Evolutionary conservation across 2,888 invertebrate species (phyloP), one percentile per base, ranked within the genome.

Genomic region (Morpho helenor): DNA sequence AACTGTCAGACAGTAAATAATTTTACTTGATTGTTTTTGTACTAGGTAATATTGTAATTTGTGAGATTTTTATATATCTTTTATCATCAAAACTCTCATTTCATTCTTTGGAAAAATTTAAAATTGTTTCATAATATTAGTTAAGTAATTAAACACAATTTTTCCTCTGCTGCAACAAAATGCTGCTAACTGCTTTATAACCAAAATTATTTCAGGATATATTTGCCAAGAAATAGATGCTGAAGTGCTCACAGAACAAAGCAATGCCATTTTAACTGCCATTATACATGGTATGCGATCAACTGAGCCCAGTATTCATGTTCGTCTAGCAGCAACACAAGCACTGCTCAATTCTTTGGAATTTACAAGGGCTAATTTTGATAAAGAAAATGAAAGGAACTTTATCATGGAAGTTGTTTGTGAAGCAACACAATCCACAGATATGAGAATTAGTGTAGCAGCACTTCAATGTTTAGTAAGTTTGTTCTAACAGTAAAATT

Each of bases 381-480:
- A 99, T 72, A 97, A 97, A 79, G 98, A 99, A 92, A 94, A 95
- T 59, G 99, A 99, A 87, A 93, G 99, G 66, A 98, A 99, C 87
- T 98, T 98, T 80, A 99, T 99, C 57, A 99, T 99, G 99, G 98
- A 99, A 91, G 98, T 98, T 55, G 99, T 99, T 7, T 99, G 99
- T 91, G 98, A 99, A 90, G 98, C 99, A 3, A 99, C 99, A 1
- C 99, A 99, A 83, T 97, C 97, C 7, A 87, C 92, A 53, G 97
- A 99, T 77, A 95, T 96, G 60, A 95, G 97, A 85, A 97, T 99
- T 51, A 94, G 96, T 91, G 99, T 99, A 10, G 98, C 98, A 8
- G 98, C 99, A 3, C 91, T 99, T 57, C 99, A 99, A 82, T 99
- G 99, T 91, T 93, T 99, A 76, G 99, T 97, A 65, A 83, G 83